Conservation (phyloP, 2,888 invertebrate species). For the Xestia xanthographa region DNA sequence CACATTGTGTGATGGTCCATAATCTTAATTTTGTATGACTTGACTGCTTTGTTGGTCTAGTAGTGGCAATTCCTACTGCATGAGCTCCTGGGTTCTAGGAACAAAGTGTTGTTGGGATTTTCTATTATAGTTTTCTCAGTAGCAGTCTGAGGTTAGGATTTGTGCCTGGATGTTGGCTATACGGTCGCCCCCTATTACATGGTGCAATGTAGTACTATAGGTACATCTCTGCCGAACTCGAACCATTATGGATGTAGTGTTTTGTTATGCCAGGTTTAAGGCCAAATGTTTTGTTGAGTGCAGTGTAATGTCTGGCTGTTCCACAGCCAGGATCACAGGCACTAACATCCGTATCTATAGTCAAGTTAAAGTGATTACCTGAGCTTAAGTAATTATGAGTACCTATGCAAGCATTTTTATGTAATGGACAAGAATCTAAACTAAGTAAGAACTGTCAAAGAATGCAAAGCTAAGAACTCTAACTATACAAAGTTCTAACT, state of each 20-base stretch:
- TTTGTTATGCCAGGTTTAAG: no score
- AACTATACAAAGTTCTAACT: no score
- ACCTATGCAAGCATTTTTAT: no score
- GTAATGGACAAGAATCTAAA: no score
- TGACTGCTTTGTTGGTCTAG: neutral
- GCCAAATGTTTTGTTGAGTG: no score
- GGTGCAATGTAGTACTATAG: neutral
- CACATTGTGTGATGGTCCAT: neutral
- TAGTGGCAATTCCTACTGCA: neutral
- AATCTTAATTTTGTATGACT: neutral
- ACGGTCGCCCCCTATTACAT: neutral
- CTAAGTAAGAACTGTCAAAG: no score
- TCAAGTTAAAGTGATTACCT: no score
- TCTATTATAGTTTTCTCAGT: neutral
- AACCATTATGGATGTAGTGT: no score
- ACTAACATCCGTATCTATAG: neutral
- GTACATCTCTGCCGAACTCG: no score
- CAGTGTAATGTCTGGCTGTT: no score
- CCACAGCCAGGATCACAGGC: neutral
- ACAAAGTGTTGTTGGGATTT: neutral
- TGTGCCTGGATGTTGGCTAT: neutral
- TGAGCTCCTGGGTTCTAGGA: neutral
- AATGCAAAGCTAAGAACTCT: no score
- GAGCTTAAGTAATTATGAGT: no score
- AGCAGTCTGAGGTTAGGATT: neutral